Percentiles rank a stretch among this genome's conserved stretches.
Evolutionary conservation across 2,888 invertebrate species (phyloP).

Genomic region (Pammene aurita): DNA sequence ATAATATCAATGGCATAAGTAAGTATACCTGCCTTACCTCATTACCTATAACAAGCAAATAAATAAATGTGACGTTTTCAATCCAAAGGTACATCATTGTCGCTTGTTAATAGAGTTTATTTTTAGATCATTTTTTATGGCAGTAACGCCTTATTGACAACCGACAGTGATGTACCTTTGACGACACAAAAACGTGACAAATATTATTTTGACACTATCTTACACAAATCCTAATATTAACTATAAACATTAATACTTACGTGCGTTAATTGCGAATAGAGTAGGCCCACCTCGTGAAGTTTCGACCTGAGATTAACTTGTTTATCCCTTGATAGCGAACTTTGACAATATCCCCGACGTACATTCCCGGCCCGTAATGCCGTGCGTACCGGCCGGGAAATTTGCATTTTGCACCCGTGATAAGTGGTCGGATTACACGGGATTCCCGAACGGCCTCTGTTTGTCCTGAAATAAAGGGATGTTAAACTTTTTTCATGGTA

Average conservation of each 20-base stretch:
- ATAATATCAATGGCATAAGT: too few species aligned
- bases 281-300: conserved; percentile 43
- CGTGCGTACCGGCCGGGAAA: conserved; percentile 72
- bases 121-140: too few species aligned
- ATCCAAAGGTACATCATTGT: too few species aligned
- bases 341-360: conserved; percentile 78
- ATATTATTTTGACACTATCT: too few species aligned
- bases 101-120: too few species aligned
- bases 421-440: conserved; percentile 82
- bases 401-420: conserved; percentile 84
- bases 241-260: conserved; percentile 13
- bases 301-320: conserved; percentile 61
- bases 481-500: conserved; percentile 82
- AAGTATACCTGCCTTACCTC: too few species aligned
- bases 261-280: conserved; percentile 32
- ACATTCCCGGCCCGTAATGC: conserved; percentile 71
- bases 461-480: conserved; percentile 82
- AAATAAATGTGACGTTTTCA: too few species aligned
- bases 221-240: too few species aligned
- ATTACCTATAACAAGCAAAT: too few species aligned
- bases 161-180: too few species aligned
- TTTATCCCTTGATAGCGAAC: conserved; percentile 72
- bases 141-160: too few species aligned
- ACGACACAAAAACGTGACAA: too few species aligned
- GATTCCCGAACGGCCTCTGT: conserved; percentile 81